Evolutionary conservation across 2,797 vertebrate species (phyloP).

Genomic region (Clarias pachynema): DNA sequence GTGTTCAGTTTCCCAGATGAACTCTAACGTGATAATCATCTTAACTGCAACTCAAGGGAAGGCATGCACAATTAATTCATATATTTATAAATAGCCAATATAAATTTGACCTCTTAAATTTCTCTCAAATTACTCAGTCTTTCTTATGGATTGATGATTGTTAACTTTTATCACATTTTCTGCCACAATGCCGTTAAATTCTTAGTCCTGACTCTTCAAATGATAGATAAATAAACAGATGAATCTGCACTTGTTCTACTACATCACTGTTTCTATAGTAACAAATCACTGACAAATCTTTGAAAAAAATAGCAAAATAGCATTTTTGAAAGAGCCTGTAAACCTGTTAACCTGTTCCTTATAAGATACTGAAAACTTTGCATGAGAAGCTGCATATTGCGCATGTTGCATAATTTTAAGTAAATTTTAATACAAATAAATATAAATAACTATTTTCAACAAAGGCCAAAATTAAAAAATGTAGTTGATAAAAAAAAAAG

Average conservation of each 20-base stretch:
- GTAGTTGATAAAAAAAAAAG: no score
- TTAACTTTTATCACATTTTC: background rate
- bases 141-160: background rate
- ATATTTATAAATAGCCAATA: background rate
- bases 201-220: background rate
- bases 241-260: background rate
- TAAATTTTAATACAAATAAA: no score
- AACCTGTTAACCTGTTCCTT: background rate
- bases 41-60: background rate
- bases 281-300: no score
- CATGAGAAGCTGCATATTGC: background rate
- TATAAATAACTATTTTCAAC: no score
- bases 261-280: background rate
- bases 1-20: background rate
- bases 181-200: background rate
- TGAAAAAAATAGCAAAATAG: background rate
- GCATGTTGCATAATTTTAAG: background rate
- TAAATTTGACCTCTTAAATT: background rate
- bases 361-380: background rate
- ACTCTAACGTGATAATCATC: background rate
- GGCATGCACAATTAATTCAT: background rate
- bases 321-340: background rate
- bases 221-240: background rate
- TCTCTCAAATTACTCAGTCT: background rate
- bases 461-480: no score